These are phyloP conservation scores for Yoshiicerus persimilis DNA, from an alignment of 1,140 invertebrate species.

Conservation along the genomic window DNA sequence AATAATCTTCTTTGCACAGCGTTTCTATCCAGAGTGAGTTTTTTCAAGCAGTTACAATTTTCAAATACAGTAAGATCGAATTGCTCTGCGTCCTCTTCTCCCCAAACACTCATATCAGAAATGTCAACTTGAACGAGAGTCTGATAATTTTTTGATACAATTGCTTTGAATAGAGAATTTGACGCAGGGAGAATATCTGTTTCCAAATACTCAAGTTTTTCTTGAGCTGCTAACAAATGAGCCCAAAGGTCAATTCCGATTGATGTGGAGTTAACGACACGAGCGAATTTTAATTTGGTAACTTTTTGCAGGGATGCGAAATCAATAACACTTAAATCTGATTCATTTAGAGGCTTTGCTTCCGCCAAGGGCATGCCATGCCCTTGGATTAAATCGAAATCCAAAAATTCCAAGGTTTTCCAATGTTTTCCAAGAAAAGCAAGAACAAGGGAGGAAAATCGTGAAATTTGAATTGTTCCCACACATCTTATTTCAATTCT, in stretches of 20 bases:
- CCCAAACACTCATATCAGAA: slow-evolving; percentile 40
- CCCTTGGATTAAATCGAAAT: slow-evolving; percentile 41
- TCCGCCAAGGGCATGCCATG: slow-evolving; percentile 38
- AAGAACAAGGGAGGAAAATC: not conserved
- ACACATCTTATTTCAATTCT: slow-evolving; percentile 29
- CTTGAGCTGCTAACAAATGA: slow-evolving; percentile 25
- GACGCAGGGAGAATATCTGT: slow-evolving; percentile 40
- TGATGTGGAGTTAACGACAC: slow-evolving; percentile 38
- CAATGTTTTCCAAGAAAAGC: slow-evolving; percentile 23
- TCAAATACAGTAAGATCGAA: slow-evolving; percentile 33
- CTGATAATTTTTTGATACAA: slow-evolving; percentile 21
- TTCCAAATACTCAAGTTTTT: slow-evolving; percentile 32
- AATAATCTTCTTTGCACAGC: not conserved
- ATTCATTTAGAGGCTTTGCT: slow-evolving; percentile 25
- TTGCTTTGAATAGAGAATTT: slow-evolving; percentile 6
- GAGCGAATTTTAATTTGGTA: not conserved
- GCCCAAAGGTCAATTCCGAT: slow-evolving; percentile 32
- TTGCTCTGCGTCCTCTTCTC: slow-evolving; percentile 14
- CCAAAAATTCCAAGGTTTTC: not conserved
- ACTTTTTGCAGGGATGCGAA: not conserved
- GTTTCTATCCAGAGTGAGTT: slow-evolving; percentile 43
- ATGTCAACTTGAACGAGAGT: slow-evolving; percentile 33
- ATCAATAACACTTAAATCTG: slow-evolving; percentile 28
- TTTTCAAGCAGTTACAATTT: slow-evolving; percentile 26
- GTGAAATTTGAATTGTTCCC: slow-evolving; percentile 22